phyloP scores from a whole-genome alignment of 2,888 invertebrate species.

The Ormyrus pomaceus region DNA sequence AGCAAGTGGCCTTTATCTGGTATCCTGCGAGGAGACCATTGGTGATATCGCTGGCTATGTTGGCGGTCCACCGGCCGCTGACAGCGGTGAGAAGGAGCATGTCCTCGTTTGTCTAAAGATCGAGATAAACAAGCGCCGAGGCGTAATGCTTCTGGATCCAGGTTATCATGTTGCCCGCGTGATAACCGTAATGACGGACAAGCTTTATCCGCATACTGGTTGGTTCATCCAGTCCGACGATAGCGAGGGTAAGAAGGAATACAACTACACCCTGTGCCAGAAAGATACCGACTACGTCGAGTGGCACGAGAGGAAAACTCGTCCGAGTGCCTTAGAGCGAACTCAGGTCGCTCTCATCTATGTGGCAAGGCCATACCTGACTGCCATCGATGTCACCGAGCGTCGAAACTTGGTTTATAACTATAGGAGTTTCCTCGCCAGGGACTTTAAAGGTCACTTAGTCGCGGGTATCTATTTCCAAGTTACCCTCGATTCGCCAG shows the following conservation, averaged over 20 bases:
- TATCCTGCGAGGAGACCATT: constrained; percentile 89
- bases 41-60: constrained; percentile 75
- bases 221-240: constrained; percentile 92
- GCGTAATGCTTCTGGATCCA: constrained; percentile 90
- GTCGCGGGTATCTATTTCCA: constrained; percentile 92
- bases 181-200: constrained; percentile 91
- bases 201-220: constrained; percentile 90
- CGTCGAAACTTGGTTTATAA: constrained; percentile 92
- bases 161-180: constrained; percentile 93
- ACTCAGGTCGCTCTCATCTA: constrained; percentile 87
- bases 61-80: constrained; percentile 76
- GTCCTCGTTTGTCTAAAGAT: constrained; percentile 88
- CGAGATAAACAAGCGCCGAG: constrained; percentile 84
- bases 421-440: constrained; percentile 86
- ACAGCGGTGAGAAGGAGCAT: constrained; percentile 90
- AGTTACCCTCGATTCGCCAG: constrained; percentile 78
- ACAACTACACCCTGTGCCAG: constrained; percentile 86
- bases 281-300: constrained; percentile 86
- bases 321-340: constrained; percentile 77
- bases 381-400: constrained; percentile 91
- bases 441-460: constrained; percentile 90
- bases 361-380: constrained; percentile 86
- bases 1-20: constrained; percentile 82
- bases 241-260: constrained; percentile 86
- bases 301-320: constrained; percentile 89